Evolutionary conservation across 2,888 invertebrate species (phyloP).

Genomic region (Blastobasis lacticolella): DNA sequence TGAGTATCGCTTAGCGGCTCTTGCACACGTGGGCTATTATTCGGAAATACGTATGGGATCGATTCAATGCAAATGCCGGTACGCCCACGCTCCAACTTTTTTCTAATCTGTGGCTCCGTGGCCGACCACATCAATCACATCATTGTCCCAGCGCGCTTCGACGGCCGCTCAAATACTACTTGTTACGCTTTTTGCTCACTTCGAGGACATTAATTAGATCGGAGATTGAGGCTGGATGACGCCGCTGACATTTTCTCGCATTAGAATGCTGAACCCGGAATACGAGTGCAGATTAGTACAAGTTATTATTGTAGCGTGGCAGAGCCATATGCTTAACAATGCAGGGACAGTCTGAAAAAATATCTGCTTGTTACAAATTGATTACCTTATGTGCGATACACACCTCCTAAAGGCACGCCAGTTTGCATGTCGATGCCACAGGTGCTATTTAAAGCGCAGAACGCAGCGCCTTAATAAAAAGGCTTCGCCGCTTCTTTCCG

Average conservation of each 20-base stretch:
- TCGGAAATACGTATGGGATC: conserved; percentile 46
- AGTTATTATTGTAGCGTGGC: not conserved
- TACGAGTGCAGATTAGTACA: conserved; percentile 18
- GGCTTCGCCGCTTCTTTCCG: conserved; percentile 20
- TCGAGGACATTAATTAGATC: conserved; percentile 59
- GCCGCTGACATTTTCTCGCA: conserved; percentile 55
- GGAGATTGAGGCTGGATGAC: conserved; percentile 37
- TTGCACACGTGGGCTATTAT: conserved; percentile 46
- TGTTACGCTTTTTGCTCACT: conserved; percentile 48
- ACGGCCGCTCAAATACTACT: conserved; percentile 24
- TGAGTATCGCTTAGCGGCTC: conserved; percentile 20
- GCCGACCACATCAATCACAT: conserved; percentile 58
- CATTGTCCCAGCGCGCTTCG: conserved; percentile 36
- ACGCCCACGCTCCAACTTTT: conserved; percentile 38
- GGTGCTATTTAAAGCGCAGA: conserved; percentile 23
- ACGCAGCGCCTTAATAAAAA: conserved; percentile 11
- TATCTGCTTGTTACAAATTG: too few relatives aligned
- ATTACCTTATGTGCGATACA: too few relatives aligned
- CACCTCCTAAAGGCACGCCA: not conserved
- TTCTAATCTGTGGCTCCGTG: conserved; percentile 10
- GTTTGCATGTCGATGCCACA: conserved; percentile 25
- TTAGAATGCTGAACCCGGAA: conserved; percentile 62
- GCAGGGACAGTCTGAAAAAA: too few relatives aligned
- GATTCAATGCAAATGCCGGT: conserved; percentile 65
- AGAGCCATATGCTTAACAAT: conserved; percentile 1